Evolutionary conservation across 1,140 invertebrate genomes (phyloP).

Genomic region (Lepidotrigona ventralis): DNA sequence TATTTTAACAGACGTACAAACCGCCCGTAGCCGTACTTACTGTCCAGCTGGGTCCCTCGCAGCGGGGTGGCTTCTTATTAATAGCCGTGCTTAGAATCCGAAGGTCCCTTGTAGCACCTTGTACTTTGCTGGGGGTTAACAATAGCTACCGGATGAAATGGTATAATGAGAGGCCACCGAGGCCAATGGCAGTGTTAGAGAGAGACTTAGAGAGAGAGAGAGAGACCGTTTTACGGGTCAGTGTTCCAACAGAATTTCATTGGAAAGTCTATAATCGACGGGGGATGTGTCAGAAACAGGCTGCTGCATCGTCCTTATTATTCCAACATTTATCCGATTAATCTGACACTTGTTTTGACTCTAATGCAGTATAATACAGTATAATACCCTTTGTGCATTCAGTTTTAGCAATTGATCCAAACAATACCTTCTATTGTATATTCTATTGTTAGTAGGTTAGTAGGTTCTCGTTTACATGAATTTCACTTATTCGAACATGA

Average conservation of each 20-base stretch:
- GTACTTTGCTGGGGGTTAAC: slow-evolving; percentile 24
- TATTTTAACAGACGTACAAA: slow-evolving; percentile 31
- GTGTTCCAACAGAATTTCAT: not conserved
- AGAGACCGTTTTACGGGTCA: not conserved
- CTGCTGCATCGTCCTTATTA: not conserved
- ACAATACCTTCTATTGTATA: not conserved
- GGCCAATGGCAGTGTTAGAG: not conserved
- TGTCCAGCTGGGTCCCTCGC: slow-evolving; percentile 3
- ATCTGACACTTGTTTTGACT: not conserved
- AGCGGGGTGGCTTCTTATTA: slow-evolving; percentile 37
- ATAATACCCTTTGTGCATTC: too few relatives aligned
- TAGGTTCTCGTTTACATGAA: too few relatives aligned
- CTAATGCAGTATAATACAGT: not conserved
- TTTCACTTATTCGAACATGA: not conserved
- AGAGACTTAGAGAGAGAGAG: not conserved
- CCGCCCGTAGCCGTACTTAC: slow-evolving; percentile 1
- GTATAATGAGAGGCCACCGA: slow-evolving; percentile 18
- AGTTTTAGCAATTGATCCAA: not conserved
- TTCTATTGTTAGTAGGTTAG: too few relatives aligned
- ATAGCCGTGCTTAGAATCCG: slow-evolving; percentile 38
- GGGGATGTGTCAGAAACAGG: not conserved
- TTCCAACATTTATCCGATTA: not conserved
- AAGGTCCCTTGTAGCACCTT: slow-evolving; percentile 31
- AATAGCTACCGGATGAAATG: slow-evolving; percentile 20
- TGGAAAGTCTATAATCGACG: not conserved